Evolutionary conservation across 2,888 invertebrate species (phyloP).

Genomic region (Hirtodrosophila confusa): DNA sequence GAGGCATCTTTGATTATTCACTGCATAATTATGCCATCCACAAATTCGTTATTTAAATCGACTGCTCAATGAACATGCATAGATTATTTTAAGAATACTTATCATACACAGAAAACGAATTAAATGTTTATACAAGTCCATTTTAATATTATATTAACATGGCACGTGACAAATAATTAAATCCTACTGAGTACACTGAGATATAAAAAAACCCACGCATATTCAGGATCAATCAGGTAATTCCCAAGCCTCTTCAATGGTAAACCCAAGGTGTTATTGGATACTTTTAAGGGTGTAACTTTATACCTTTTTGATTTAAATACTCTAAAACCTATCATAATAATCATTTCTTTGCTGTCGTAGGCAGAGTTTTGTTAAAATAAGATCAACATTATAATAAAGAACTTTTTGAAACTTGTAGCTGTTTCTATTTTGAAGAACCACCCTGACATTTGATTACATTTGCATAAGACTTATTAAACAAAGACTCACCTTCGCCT

Average conservation of each 20-base stretch:
- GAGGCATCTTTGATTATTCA: constrained; percentile 53
- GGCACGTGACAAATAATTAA: constrained; percentile 14
- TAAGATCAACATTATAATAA: constrained; percentile 3
- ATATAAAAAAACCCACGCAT: constrained; percentile 25
- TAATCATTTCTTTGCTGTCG: too few relatives aligned
- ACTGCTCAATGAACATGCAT: too few relatives aligned
- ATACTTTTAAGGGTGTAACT: constrained; percentile 47
- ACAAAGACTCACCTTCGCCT: not conserved
- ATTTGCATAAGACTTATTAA: constrained; percentile 13
- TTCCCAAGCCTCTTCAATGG: constrained; percentile 8
- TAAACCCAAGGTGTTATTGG: constrained; percentile 42
- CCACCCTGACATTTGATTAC: not conserved
- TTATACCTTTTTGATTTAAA: rapidly evolving
- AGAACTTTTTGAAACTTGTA: too few relatives aligned
- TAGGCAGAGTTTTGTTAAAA: constrained; percentile 25
- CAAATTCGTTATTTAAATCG: constrained; percentile 22
- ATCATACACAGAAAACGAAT: not conserved
- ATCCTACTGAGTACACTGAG: not conserved
- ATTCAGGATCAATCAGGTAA: constrained; percentile 14
- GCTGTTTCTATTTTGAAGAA: not conserved
- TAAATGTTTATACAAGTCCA: constrained; percentile 9
- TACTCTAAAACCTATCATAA: too few relatives aligned
- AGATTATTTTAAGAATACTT: not conserved
- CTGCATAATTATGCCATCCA: constrained; percentile 39
- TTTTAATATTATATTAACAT: constrained; percentile 19